Conservation (phyloP, 2,113 vertebrate genomes). For the Solenodon paradoxus region DNA sequence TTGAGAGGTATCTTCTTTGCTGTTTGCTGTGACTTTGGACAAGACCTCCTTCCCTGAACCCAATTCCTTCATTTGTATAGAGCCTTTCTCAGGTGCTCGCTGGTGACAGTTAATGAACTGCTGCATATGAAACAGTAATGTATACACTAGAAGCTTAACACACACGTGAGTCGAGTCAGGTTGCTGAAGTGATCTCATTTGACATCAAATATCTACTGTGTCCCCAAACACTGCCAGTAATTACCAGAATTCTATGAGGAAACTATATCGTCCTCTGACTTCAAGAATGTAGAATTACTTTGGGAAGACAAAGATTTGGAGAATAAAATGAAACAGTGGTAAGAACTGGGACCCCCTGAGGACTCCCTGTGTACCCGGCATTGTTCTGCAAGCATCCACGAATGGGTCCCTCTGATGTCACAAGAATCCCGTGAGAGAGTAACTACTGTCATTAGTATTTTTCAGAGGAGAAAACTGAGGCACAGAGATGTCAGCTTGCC, state of each 20-base stretch:
- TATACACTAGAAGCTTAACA: neutral
- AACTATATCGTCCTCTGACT: neutral
- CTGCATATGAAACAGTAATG: neutral
- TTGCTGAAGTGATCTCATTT: neutral
- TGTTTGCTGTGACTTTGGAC: neutral
- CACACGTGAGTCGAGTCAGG: neutral
- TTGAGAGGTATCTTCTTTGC: neutral
- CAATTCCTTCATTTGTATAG: neutral
- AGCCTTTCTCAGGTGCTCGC: neutral
- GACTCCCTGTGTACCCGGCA: neutral
- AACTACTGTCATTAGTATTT: neutral
- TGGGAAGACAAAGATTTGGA: neutral
- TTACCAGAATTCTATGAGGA: neutral
- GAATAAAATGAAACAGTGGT: neutral
- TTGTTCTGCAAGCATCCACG: neutral
- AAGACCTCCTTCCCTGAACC: neutral
- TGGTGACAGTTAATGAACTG: neutral
- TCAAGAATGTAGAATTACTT: neutral
- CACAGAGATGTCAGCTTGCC: neutral
- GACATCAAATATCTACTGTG: neutral
- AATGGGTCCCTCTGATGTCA: neutral
- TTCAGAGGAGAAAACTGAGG: neutral
- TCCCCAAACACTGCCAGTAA: neutral
- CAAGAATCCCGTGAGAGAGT: neutral
- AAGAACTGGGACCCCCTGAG: neutral